phyloP scores from a whole-genome alignment of 2,888 invertebrate species.

The Erebia epiphron region DNA sequence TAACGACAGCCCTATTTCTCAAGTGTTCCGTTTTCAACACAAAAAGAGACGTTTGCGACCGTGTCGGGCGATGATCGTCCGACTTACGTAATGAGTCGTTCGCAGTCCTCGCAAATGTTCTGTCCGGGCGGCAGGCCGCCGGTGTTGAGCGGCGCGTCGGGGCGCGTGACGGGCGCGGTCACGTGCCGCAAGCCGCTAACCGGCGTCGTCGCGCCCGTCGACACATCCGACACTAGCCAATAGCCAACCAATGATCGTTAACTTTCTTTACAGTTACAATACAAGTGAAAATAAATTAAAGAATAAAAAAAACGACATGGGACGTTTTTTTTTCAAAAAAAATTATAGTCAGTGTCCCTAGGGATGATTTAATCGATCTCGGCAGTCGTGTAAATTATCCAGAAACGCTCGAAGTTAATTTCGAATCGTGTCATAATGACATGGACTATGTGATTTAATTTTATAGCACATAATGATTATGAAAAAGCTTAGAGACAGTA shows the following conservation, averaged over 20 bases:
- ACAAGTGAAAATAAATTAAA: too few relatives aligned
- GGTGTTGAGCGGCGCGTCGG: conserved; percentile 84
- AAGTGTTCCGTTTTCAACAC: not conserved
- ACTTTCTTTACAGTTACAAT: not conserved
- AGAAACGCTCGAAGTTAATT: not conserved
- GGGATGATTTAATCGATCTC: too few relatives aligned
- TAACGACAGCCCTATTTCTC: conserved; percentile 5
- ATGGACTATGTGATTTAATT: not conserved
- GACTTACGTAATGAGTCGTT: conserved; percentile 98
- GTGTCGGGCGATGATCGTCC: conserved; percentile 85
- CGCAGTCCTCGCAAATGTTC: conserved; percentile 98
- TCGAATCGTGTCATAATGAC: too few relatives aligned
- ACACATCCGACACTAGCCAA: conserved; percentile 48
- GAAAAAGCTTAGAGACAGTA: too few relatives aligned
- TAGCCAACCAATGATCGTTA: not conserved
- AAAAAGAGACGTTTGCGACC: conserved; percentile 75
- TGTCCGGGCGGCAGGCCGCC: conserved; percentile 92
- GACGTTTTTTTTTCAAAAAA: too few relatives aligned
- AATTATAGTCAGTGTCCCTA: too few relatives aligned
- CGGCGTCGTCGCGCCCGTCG: conserved; percentile 69
- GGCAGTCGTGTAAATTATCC: not conserved
- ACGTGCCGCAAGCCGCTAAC: conserved; percentile 87
- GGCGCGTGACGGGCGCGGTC: conserved; percentile 87
- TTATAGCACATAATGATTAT: not conserved
- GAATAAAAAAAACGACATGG: too few relatives aligned